Base-by-base conservation (phyloP, 2,888 invertebrate genomes). In the Didymodactylos carnosus region DNA sequence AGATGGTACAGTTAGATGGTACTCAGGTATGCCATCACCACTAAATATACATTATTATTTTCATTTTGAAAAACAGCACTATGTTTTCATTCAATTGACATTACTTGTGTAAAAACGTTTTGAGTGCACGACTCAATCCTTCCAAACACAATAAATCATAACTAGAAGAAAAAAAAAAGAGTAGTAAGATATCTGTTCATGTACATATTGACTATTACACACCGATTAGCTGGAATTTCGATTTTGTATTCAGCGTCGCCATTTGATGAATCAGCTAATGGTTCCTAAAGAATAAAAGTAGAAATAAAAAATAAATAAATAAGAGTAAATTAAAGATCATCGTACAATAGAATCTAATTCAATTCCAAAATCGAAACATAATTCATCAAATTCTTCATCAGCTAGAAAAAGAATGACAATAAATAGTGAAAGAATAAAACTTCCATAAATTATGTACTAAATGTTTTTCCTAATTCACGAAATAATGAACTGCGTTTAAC, bases 341-440 rank as follows among this genome's bases (percentile, higher is more conserved):
- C 89, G 87, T 86, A 94, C 94, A 80, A 98, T 91, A 89, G 97
- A 97, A 86, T 99, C 98, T 75, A 98, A 85, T 84, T 99, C 98
- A 77, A 99, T 85, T 0, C 98, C 98, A 84, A 92, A 99, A 78
- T 91, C 90, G 84, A 98, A 98, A 83, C 97, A 98, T 11, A 98
- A 84, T 73, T 89, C 88, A 84, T 92, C 91, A 83, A 99, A 97
- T 82, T 97, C 93, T 79, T 94, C 90, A 84, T 97, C 94, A 79
- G 90, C 95, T 95, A 83, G 78, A 23, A 49, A 49, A 25, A n/a
- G 39, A 70, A 70, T 39, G n/a, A n/a, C 11, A 39, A 27, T 27
- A 6, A 6, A 7, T 41, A 6, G 6, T 3, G 25, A 19, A 3
- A 23, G 7, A 41, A 7, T 7, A 16, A 3, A n/a, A n/a, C 19